Evolutionary conservation across 2,888 invertebrate species (phyloP).

Genomic region (Agrochola lychnidis): DNA sequence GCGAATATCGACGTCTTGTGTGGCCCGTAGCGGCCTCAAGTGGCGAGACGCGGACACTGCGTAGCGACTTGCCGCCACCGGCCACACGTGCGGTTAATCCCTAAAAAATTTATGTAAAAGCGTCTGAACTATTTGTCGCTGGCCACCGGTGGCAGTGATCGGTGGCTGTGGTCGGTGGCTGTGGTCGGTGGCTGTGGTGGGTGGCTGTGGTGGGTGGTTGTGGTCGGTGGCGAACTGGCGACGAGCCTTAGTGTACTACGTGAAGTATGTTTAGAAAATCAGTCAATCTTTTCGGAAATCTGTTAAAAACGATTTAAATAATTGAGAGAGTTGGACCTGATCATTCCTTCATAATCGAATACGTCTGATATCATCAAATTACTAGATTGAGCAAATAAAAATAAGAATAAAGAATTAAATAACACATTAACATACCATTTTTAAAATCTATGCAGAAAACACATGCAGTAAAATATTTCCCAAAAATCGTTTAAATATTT

Average conservation of each 20-base stretch:
- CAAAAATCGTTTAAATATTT: slow-evolving; percentile 20
- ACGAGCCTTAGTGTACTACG: background rate
- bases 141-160: too few species aligned
- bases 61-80: too few species aligned
- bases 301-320: background rate
- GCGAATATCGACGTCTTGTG: too few species aligned
- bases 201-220: too few species aligned
- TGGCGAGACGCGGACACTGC: too few species aligned
- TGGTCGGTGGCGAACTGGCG: too few species aligned
- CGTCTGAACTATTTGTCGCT: too few species aligned
- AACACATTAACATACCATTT: slow-evolving; percentile 34
- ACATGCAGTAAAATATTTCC: slow-evolving; percentile 27
- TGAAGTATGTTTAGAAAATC: background rate
- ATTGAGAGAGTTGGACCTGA: background rate
- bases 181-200: too few species aligned
- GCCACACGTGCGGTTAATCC: too few species aligned
- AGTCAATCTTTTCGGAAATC: background rate
- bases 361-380: background rate
- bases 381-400: background rate
- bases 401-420: background rate
- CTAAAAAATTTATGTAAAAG: too few species aligned
- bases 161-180: too few species aligned
- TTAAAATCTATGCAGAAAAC: slow-evolving; percentile 2
- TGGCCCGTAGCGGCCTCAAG: too few species aligned
- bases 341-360: background rate